Evolutionary conservation across 2,113 vertebrate genomes (phyloP).

Genomic region (Pachypanchax playfairii): DNA sequence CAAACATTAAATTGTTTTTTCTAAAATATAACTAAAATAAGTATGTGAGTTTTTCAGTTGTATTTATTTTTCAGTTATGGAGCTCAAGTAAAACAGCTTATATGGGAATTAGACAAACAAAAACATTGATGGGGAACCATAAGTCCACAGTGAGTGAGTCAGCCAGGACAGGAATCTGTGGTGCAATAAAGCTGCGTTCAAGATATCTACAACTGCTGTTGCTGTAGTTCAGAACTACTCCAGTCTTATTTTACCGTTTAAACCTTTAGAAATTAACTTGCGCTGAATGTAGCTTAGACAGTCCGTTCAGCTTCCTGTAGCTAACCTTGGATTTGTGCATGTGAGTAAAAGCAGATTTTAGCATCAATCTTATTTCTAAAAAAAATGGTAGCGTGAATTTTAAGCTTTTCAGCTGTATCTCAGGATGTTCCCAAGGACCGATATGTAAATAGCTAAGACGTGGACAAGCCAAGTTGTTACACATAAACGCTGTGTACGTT

Average conservation of each 20-base stretch:
- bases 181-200: slow-evolving; percentile 34
- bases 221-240: too few species aligned
- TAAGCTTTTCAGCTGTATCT: neutral
- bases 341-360: neutral
- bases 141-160: neutral
- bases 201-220: neutral
- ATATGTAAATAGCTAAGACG: too few species aligned
- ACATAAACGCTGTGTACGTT: too few species aligned
- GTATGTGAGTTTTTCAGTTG: neutral
- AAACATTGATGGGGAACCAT: slow-evolving; percentile 20
- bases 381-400: neutral
- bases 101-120: neutral
- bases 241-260: neutral
- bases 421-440: too few species aligned
- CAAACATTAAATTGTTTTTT: neutral
- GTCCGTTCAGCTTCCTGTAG: neutral
- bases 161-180: slow-evolving; percentile 26
- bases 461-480: too few species aligned
- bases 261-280: neutral
- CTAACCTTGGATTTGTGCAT: slow-evolving; percentile 23
- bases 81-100: neutral
- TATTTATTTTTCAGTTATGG: neutral
- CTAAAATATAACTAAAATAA: neutral
- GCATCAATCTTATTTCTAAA: too few species aligned
- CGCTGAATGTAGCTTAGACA: neutral